Evolutionary conservation across 2,888 invertebrate species (phyloP).

Genomic region (Chloromyia formosa): DNA sequence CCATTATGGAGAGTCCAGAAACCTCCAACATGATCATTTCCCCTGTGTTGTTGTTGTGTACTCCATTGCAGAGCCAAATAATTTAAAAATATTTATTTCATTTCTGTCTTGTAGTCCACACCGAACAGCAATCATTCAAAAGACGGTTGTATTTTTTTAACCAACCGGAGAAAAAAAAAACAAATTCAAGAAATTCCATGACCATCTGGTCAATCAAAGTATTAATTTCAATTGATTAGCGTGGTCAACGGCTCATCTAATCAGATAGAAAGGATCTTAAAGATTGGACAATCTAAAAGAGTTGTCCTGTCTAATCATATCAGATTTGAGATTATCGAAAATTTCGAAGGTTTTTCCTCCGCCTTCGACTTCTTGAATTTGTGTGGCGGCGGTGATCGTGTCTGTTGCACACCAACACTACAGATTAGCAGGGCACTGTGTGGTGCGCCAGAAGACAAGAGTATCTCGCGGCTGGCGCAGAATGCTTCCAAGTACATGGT

Average conservation of each 20-base stretch:
- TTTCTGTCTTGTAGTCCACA: constrained; percentile 27
- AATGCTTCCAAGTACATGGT: background rate
- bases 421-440: background rate
- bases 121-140: constrained; percentile 23
- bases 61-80: constrained; percentile 15
- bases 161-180: background rate
- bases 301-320: constrained; percentile 30
- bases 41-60: background rate
- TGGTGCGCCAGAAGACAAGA: background rate
- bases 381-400: background rate
- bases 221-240: constrained; percentile 21
- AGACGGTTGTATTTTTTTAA: background rate
- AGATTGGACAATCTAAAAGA: constrained; percentile 3
- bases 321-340: constrained; percentile 24
- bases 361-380: background rate
- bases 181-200: constrained; percentile 34
- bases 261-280: constrained; percentile 17
- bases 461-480: background rate
- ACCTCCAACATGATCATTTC: constrained; percentile 15
- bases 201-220: constrained; percentile 41
- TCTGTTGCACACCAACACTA: background rate
- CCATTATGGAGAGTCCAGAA: constrained; percentile 8
- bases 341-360: constrained; percentile 30
- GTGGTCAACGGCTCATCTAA: background rate
- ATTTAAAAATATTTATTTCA: constrained; percentile 29